Percentiles rank a stretch among this genome's conserved stretches.
Conservation (phyloP, 1,140 invertebrate genomes). For the Zaprionus vittiger region DNA sequence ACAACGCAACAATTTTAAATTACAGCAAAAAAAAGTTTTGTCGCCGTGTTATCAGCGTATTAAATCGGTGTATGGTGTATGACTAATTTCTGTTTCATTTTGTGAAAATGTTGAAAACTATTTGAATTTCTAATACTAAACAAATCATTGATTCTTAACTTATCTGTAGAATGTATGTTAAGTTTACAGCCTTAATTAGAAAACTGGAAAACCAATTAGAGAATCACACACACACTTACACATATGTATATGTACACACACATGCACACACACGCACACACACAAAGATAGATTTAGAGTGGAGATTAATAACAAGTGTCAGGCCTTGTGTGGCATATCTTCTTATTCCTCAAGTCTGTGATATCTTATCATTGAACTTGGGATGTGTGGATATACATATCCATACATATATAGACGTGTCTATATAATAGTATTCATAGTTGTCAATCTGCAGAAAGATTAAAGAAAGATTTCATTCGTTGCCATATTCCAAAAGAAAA, state of each 20-base stretch:
- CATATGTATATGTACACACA: background rate
- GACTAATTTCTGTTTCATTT: background rate
- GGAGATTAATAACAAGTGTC: background rate
- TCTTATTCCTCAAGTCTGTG: background rate
- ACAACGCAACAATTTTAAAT: background rate
- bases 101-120: background rate
- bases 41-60: no score
- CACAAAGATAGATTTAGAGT: no score
- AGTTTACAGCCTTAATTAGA: background rate
- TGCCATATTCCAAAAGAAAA: background rate
- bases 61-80: background rate
- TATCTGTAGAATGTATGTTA: background rate
- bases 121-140: background rate
- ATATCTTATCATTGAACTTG: background rate
- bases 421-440: background rate
- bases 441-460: background rate
- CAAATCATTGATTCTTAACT: background rate
- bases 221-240: background rate
- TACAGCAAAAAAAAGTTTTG: background rate
- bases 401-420: background rate
- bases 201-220: conserved; percentile 1
- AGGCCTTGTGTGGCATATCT: background rate
- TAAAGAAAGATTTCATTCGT: background rate
- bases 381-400: background rate
- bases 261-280: no score